Percentiles rank a stretch among this genome's conserved stretches.
Evolutionary conservation across 2,113 vertebrate genomes (phyloP).

Genomic region (Pelvicachromis taeniatus): DNA sequence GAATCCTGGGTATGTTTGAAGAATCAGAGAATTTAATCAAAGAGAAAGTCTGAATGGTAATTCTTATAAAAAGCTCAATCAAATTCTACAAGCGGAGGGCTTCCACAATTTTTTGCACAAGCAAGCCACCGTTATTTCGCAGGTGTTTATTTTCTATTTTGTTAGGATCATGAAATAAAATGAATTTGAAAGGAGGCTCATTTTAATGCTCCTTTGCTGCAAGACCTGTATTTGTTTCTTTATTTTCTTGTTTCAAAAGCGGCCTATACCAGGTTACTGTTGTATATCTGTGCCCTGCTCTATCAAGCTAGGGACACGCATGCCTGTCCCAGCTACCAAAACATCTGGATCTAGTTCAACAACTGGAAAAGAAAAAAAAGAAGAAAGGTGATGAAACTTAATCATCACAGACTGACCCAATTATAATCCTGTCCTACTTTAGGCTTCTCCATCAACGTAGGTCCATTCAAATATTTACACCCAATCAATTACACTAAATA

Average conservation of each 20-base stretch:
- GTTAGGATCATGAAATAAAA: neutral
- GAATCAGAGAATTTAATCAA: neutral
- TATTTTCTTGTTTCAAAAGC: neutral
- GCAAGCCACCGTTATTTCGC: neutral
- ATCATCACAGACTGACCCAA: conserved; percentile 4
- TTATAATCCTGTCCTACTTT: conserved; percentile 22
- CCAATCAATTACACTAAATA: conserved; percentile 32
- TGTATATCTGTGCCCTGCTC: conserved; percentile 8
- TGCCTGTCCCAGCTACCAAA: conserved; percentile 4
- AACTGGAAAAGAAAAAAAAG: neutral
- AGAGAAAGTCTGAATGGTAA: neutral
- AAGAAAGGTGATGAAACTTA: neutral
- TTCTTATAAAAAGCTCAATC: neutral
- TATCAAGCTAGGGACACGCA: conserved; percentile 17
- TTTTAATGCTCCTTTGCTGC: neutral
- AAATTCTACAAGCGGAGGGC: neutral
- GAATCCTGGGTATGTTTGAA: neutral
- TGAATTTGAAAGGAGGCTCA: neutral
- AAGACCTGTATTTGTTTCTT: neutral
- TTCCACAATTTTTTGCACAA: neutral
- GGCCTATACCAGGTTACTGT: neutral
- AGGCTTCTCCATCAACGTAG: conserved; percentile 11
- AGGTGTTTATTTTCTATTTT: neutral
- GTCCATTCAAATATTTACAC: conserved; percentile 8
- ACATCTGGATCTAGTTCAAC: conserved; percentile 28